A percentile compares a stretch with the other conserved stretches of the same genome.
Evolutionary conservation across 2,888 invertebrate genomes (phyloP).

Genomic region (Chydorus sphaericus): DNA sequence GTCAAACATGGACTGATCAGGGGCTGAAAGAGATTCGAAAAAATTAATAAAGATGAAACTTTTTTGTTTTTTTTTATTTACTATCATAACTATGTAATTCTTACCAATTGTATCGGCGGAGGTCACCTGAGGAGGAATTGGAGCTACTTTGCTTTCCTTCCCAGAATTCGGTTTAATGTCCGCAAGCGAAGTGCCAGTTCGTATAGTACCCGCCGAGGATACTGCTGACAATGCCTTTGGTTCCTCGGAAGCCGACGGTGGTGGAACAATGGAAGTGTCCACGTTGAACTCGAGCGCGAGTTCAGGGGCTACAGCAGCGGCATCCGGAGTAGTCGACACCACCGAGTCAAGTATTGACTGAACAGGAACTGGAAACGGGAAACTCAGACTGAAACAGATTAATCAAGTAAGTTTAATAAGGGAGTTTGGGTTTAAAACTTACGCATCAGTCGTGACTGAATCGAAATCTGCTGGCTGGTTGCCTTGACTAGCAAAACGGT

Average conservation of each 20-base stretch:
- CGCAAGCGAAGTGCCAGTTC: background rate
- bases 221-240: background rate
- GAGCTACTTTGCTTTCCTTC: background rate
- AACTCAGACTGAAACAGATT: too few relatives aligned
- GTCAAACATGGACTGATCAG: too few relatives aligned
- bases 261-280: background rate
- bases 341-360: too few relatives aligned
- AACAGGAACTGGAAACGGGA: too few relatives aligned
- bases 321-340: too few relatives aligned
- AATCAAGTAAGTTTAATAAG: background rate
- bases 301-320: too few relatives aligned
- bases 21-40: too few relatives aligned
- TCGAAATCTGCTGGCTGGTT: slow-evolving; percentile 21
- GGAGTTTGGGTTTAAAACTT: slow-evolving; percentile 18
- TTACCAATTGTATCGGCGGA: background rate
- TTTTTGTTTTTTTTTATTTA: too few relatives aligned
- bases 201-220: background rate
- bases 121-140: background rate
- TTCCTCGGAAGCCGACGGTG: background rate
- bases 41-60: too few relatives aligned
- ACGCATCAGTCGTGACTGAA: slow-evolving; percentile 27
- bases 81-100: background rate
- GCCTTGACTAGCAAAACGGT: slow-evolving; percentile 4
- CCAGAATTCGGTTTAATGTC: background rate
- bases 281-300: background rate